Evolutionary conservation across 2,113 vertebrate genomes (phyloP), one percentile per base, ranked within the genome.

Genomic region (Accipiter virgatus): DNA sequence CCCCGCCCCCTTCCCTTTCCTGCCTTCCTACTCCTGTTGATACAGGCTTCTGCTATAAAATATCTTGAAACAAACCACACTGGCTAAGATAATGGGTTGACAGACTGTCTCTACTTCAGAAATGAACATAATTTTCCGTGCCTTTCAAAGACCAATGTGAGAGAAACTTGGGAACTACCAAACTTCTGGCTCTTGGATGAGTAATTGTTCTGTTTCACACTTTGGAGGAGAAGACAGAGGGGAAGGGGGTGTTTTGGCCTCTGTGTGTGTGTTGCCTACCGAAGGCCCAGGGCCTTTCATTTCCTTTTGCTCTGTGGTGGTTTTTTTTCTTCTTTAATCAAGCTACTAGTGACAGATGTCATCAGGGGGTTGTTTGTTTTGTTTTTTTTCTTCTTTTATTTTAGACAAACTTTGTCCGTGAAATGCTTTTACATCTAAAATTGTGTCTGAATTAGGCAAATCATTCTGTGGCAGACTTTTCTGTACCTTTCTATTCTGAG

Each of bases 171-270:
- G 7, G 26, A 86, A 26, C 34, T 63, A 16, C 18, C 25, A 1
- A 34, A 50, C 7, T 66, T 53, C 23, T 74, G 43, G 11, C 29
- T 43, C 5, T 43, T 45, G 21, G 0, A 0, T 42, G 25, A 73
- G 55, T 15, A 47, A 62, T 42, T 42, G 8, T 72, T 90, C 3
- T 25, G 27, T n/a, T 90, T 43, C 9, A 23, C 55, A 38, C 70
- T 73, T 45, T 56, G 56, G 61, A 55, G 29, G 38, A 52, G 3
- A 71, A 55, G 40, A 38, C 0, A 1, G 18, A 58, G 31, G 26
- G 22, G 23, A 59, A 50, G 10, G 7, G 21, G 7, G 0, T 77
- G 21, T 43, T 78, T 50, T 38, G 61, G 26, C 18, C 4, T 48
- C 2, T 14, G 9, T 34, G 26, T 40, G 22, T 45, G 22, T 45